phyloP scores from a whole-genome alignment of 2,888 invertebrate species.

The Diachrysia chrysitis region DNA sequence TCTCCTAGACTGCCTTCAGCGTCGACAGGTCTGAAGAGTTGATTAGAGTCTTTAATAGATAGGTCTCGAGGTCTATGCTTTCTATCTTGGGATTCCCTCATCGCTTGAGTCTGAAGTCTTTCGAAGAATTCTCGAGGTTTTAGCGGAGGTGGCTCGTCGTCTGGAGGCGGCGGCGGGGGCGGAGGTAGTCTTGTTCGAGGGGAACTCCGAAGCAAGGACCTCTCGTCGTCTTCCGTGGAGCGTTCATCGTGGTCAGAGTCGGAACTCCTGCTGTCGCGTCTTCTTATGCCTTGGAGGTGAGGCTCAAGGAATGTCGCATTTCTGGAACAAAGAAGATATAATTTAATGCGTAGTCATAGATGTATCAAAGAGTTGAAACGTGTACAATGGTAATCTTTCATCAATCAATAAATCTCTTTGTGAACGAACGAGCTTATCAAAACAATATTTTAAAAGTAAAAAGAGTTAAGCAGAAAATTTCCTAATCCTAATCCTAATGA shows the following conservation, averaged over 20 bases:
- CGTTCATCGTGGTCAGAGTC: conserved; percentile 87
- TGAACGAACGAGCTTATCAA: too few relatives aligned
- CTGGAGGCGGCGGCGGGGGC: conserved; percentile 84
- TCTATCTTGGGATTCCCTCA: conserved; percentile 82
- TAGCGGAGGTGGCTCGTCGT: conserved; percentile 86
- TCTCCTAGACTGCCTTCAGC: conserved; percentile 85
- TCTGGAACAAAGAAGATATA: conserved; percentile 87
- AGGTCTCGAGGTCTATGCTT: conserved; percentile 75
- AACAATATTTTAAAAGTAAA: too few relatives aligned
- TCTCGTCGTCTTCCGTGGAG: conserved; percentile 85
- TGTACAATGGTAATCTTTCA: too few relatives aligned
- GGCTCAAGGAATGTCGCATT: conserved; percentile 93
- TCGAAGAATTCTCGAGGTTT: conserved; percentile 89
- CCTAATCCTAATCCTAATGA: too few relatives aligned
- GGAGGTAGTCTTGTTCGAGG: conserved; percentile 83
- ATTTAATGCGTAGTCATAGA: not conserved
- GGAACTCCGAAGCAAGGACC: conserved; percentile 82
- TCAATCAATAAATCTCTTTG: too few relatives aligned
- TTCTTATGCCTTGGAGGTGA: conserved; percentile 91
- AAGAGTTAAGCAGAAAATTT: too few relatives aligned
- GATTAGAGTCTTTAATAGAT: conserved; percentile 71
- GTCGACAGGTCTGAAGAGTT: conserved; percentile 80
- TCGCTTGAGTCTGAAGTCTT: conserved; percentile 85
- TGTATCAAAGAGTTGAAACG: too few relatives aligned
- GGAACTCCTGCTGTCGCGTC: conserved; percentile 85